Evolutionary conservation across 2,888 invertebrate species (phyloP).

Genomic region (Torymus auratus): DNA sequence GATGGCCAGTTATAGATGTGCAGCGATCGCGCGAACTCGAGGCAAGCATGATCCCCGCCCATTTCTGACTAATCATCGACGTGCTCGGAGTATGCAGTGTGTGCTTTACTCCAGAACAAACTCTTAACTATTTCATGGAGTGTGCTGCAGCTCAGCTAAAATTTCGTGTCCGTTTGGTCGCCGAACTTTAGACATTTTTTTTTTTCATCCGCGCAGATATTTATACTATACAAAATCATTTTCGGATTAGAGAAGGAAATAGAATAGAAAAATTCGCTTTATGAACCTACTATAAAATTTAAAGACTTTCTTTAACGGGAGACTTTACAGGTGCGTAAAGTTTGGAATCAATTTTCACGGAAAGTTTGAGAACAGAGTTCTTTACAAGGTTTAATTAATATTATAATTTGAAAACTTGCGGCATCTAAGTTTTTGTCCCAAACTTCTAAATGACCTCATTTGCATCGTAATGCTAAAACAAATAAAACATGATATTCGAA

Average conservation of each 20-base stretch:
- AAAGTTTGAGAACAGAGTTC: neutral
- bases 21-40: constrained; percentile 29
- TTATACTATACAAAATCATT: too few relatives aligned
- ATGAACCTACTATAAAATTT: too few relatives aligned
- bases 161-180: neutral
- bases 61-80: constrained; percentile 46
- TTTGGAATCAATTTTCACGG: constrained; percentile 27
- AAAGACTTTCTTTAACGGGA: neutral
- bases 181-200: too few relatives aligned
- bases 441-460: constrained; percentile 34
- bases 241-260: too few relatives aligned
- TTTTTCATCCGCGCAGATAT: too few relatives aligned
- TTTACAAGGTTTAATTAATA: constrained; percentile 39
- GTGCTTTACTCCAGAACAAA: constrained; percentile 35
- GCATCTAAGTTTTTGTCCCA: constrained; percentile 31
- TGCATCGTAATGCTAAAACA: constrained; percentile 21
- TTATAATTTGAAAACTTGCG: constrained; percentile 39
- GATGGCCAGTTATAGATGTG: constrained; percentile 57
- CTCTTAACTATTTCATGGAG: constrained; percentile 42
- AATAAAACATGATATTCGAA: constrained; percentile 12
- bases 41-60: constrained; percentile 37
- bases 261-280: too few relatives aligned
- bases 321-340: neutral
- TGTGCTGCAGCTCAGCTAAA: constrained; percentile 19
- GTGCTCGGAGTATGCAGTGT: constrained; percentile 21